These are phyloP conservation scores for Apis dorsata DNA, from an alignment of 1,140 invertebrate genomes.

Conservation along the genomic window DNA sequence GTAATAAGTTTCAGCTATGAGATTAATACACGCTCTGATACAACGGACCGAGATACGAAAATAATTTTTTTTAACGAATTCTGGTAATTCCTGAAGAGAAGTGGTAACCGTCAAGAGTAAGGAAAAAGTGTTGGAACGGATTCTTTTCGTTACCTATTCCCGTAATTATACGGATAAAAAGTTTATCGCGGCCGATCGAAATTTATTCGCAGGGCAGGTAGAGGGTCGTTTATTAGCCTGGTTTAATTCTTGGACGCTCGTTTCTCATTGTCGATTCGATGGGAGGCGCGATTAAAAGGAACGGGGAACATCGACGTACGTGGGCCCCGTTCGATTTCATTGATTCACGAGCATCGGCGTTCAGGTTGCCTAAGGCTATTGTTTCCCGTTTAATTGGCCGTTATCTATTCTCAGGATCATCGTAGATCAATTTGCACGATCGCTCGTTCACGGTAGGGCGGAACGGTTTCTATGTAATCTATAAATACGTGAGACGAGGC, in stretches of 20 bases:
- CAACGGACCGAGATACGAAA: constrained; percentile 34
- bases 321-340: neutral
- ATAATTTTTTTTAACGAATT: constrained; percentile 51
- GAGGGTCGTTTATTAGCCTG: neutral
- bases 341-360: constrained; percentile 3
- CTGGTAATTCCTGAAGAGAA: constrained; percentile 45
- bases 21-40: constrained; percentile 29
- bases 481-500: constrained; percentile 57
- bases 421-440: constrained; percentile 52
- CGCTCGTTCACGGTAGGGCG: constrained; percentile 27
- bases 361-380: constrained; percentile 16
- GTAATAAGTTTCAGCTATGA: neutral
- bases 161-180: neutral
- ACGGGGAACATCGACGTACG: neutral
- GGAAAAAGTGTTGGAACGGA: neutral
- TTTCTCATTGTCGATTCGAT: neutral
- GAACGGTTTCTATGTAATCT: constrained; percentile 43
- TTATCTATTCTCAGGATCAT: constrained; percentile 53
- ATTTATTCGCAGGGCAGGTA: neutral
- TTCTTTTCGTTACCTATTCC: neutral
- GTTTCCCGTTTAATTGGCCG: constrained; percentile 45
- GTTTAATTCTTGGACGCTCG: neutral
- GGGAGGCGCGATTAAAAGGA: neutral
- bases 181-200: neutral
- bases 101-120: constrained; percentile 9